Percentiles rank a stretch among this genome's conserved stretches.
These are phyloP conservation scores for Bubo bubo DNA, from an alignment of 2,113 vertebrate genomes.

Conservation along the genomic window DNA sequence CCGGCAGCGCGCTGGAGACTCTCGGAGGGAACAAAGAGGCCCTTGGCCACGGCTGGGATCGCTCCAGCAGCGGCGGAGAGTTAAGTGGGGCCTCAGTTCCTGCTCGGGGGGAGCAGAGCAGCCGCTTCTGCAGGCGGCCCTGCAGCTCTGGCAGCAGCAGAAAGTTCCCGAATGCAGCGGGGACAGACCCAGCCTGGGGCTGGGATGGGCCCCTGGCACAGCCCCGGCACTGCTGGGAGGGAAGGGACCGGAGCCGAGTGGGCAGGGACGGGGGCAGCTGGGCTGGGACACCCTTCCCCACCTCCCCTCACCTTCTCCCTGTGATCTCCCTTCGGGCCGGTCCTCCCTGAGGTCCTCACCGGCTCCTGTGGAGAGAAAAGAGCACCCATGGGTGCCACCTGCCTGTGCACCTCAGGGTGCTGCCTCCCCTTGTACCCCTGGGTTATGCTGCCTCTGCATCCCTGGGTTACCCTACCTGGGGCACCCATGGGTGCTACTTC, in stretches of 20 bases:
- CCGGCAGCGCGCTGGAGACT: not conserved
- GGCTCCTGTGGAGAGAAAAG: slow-evolving; percentile 54
- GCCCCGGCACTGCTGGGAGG: not conserved
- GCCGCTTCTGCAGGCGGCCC: not conserved
- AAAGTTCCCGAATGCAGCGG: rapidly evolving
- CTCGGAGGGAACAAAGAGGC: slow-evolving; percentile 32
- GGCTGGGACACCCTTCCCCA: not conserved
- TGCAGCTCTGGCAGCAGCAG: not conserved
- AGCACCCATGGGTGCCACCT: not conserved
- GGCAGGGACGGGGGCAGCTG: rapidly evolving
- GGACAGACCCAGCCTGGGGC: not conserved
- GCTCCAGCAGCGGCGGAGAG: not conserved
- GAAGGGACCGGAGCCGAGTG: rapidly evolving
- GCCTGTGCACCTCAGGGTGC: not conserved
- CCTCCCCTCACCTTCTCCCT: slow-evolving; percentile 59
- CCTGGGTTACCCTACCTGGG: not conserved
- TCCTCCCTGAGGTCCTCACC: not conserved
- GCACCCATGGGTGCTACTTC: not conserved
- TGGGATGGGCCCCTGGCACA: rapidly evolving
- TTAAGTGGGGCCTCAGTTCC: not conserved
- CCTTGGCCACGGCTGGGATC: not conserved
- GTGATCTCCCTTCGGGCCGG: slow-evolving; percentile 4
- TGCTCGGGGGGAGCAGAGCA: not conserved
- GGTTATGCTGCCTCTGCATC: not conserved
- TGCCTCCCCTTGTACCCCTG: rapidly evolving